phyloP scores from a whole-genome alignment of 2,888 invertebrate species.

The Melangyna quadrimaculata region DNA sequence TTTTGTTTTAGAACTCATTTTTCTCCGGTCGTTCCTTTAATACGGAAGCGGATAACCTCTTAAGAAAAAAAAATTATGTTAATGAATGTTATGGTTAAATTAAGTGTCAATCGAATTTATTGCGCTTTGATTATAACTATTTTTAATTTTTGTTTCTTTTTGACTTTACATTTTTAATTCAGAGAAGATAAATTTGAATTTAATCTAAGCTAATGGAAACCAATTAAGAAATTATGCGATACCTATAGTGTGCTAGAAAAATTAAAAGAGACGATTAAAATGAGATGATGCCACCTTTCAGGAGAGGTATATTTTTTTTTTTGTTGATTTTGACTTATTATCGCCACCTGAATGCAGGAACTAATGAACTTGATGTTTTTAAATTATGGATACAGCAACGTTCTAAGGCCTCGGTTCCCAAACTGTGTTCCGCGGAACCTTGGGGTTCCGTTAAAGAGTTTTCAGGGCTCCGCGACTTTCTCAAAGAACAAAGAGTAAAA shows the following conservation, averaged over 20 bases:
- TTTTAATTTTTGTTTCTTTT: neutral
- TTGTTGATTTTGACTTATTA: too few relatives aligned
- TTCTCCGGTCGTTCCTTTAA: neutral
- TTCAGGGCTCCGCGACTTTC: too few relatives aligned
- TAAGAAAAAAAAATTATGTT: slow-evolving; percentile 18
- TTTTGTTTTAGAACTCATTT: neutral
- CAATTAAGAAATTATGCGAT: neutral
- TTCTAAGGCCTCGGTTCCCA: too few relatives aligned
- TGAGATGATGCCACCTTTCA: neutral
- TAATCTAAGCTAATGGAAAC: neutral
- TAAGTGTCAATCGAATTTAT: slow-evolving; percentile 45
- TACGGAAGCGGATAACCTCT: neutral
- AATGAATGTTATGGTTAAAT: slow-evolving; percentile 32
- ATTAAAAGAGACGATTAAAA: neutral
- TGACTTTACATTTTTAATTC: neutral
- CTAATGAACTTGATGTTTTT: too few relatives aligned
- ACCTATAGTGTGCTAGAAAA: neutral
- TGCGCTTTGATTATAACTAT: slow-evolving; percentile 7
- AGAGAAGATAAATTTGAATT: neutral
- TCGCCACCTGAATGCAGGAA: too few relatives aligned
- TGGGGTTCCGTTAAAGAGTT: too few relatives aligned
- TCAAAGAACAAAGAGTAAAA: too few relatives aligned
- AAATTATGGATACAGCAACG: too few relatives aligned
- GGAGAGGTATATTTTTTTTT: neutral
- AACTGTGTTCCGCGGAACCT: too few relatives aligned